Evolutionary conservation across 1,140 invertebrate genomes (phyloP).

Genomic region (Drosophila saltans): DNA sequence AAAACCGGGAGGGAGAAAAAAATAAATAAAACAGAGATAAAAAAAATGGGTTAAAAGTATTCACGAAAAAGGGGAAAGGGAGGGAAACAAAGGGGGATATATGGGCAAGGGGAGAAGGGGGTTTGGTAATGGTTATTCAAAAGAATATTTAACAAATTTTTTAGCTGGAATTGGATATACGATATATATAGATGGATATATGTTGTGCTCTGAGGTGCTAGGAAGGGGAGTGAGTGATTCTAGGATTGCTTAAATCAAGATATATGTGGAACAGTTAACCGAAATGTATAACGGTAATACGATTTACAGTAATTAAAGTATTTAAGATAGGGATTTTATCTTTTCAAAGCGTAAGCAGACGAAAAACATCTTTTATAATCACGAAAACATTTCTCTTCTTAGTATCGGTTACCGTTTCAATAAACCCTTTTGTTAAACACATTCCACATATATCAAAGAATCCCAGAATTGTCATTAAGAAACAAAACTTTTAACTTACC

Average conservation of each 20-base stretch:
- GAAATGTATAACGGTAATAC: not conserved
- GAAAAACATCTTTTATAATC: no score
- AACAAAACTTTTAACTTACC: conserved; percentile 59
- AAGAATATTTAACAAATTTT: conserved; percentile 15
- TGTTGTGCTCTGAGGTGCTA: conserved; percentile 34
- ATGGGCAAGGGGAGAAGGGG: not conserved
- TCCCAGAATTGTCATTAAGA: conserved; percentile 9
- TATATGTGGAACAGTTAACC: not conserved
- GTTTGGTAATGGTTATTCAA: not conserved
- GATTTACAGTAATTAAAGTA: no score
- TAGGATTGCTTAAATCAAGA: not conserved
- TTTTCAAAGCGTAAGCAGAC: no score
- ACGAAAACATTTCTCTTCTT: no score
- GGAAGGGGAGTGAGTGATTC: conserved; percentile 12
- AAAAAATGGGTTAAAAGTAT: conserved; percentile 65
- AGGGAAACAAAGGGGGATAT: not conserved
- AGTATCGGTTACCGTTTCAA: no score
- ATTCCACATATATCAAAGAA: conserved; percentile 15
- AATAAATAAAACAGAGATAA: conserved; percentile 43
- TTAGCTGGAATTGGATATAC: not conserved
- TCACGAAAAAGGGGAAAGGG: conserved; percentile 16
- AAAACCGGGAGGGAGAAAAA: conserved; percentile 46
- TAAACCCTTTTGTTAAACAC: no score
- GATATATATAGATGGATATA: not conserved
- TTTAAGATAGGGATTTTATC: no score